phyloP scores from a whole-genome alignment of 1,140 invertebrate genomes.

The Penaeus vannamei region DNA sequence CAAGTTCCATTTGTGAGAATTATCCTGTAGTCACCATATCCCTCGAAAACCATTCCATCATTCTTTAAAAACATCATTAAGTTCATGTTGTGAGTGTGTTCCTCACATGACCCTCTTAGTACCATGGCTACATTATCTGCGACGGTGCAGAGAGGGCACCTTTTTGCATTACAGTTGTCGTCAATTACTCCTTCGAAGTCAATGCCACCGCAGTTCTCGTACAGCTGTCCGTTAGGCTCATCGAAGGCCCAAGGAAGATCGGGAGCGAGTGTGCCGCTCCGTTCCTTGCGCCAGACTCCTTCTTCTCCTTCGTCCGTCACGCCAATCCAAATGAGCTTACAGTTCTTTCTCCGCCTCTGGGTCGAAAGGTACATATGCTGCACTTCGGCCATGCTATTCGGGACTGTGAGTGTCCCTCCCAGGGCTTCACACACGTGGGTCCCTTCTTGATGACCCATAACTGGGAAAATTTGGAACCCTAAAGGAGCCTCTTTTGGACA shows the following conservation, averaged over 20 bases:
- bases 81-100: slow-evolving; percentile 41
- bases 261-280: not conserved
- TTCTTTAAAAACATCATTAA: slow-evolving; percentile 40
- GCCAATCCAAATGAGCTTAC: slow-evolving; percentile 51
- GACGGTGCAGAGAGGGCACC: slow-evolving; percentile 45
- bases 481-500: slow-evolving; percentile 18
- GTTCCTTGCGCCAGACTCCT: slow-evolving; percentile 47
- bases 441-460: slow-evolving; percentile 35
- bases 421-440: slow-evolving; percentile 57
- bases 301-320: slow-evolving; percentile 47
- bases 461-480: slow-evolving; percentile 40
- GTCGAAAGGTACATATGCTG: not conserved
- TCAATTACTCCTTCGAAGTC: slow-evolving; percentile 53
- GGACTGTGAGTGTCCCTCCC: slow-evolving; percentile 46
- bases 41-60: slow-evolving; percentile 25
- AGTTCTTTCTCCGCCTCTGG: slow-evolving; percentile 20
- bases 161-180: slow-evolving; percentile 44
- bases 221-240: slow-evolving; percentile 58
- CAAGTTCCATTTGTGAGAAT: slow-evolving; percentile 19
- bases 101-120: slow-evolving; percentile 46
- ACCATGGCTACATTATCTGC: slow-evolving; percentile 38
- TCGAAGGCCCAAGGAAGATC: slow-evolving; percentile 61
- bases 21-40: slow-evolving; percentile 60
- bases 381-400: slow-evolving; percentile 28
- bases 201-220: slow-evolving; percentile 56